Evolutionary conservation across 2,113 vertebrate genomes (phyloP), one percentile per base, ranked within the genome.

Genomic region (Scomber colias): DNA sequence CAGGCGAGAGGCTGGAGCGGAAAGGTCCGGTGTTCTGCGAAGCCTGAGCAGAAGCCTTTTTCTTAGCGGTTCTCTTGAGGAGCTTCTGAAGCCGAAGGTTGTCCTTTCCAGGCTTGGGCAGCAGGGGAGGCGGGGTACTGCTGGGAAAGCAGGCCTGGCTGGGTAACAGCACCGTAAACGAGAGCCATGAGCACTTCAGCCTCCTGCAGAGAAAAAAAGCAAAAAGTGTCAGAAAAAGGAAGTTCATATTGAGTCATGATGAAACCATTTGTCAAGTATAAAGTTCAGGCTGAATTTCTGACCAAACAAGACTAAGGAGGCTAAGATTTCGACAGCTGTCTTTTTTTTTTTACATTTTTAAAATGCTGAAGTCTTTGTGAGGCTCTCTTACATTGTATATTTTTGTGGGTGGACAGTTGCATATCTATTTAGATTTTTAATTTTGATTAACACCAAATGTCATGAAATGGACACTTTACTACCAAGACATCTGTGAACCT

Each of bases 71-170:
- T 87, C 95, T 97, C 83, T 96, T 96, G 80, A 98, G 92, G 27
- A 99, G 94, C 27, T 94, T 96, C 92, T 97, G 97, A 56, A 99
- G 95, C 3, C 94, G 89, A 17, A 93, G 75, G 59, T 97, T 98
- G 92, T 98, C 97, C 73, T 97, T 98, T 24, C 95, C 90, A 0
- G 98, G 98, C 85, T 99, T 99, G 45, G 98, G 98, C 1, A 96
- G 90, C 79, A 97, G 92, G 4, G 97, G 96, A 1, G 97, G 97
- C 15, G 95, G 94, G 94, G 7, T 94, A 93, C 78, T 94, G 95
- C 84, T 77, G 95, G 91, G 74, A 77, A 82, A 56, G 86, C 89
- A 95, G 88, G 71, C 85, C 85, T 3, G 82, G 73, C 35, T 91
- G 91, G 83, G 78, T 51, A 51, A 82, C 50, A 10, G 67, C 85